Conservation (phyloP, 2,888 invertebrate species). For the Acanthosepion lycidas region DNA sequence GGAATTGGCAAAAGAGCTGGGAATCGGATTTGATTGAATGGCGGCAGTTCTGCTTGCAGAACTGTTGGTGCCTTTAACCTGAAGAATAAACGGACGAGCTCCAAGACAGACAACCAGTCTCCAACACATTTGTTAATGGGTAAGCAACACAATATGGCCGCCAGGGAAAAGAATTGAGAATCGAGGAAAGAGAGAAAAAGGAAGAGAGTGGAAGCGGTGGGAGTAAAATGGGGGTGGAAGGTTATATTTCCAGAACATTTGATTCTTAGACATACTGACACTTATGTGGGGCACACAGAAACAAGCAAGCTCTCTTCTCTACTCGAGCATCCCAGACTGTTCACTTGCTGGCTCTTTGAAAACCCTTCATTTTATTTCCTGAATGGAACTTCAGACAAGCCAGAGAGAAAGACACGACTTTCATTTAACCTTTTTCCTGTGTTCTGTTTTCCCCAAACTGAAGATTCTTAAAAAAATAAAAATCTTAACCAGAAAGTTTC, state of each 20-base stretch:
- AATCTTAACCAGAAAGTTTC: no score
- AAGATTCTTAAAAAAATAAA: no score
- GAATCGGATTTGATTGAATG: conserved; percentile 33
- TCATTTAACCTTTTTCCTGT: no score
- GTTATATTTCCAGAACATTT: neutral
- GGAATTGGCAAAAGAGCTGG: neutral
- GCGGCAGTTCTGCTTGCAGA: neutral
- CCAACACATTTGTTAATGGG: neutral
- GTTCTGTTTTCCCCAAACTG: no score
- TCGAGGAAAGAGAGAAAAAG: neutral
- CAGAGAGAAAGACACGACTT: no score
- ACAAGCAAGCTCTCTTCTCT: neutral
- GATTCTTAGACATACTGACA: neutral
- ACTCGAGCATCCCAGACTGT: no score
- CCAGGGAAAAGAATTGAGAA: neutral
- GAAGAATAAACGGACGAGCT: neutral
- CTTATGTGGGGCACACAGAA: neutral
- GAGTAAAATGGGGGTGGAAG: neutral
- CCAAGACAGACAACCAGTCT: neutral
- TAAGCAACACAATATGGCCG: neutral
- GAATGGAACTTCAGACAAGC: no score
- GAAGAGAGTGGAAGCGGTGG: no score
- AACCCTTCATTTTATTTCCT: no score
- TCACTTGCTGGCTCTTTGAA: no score
- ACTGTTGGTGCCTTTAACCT: conserved; percentile 1